Base-by-base conservation (phyloP, 2,113 vertebrate species). In the Phyllostomus discolor region DNA sequence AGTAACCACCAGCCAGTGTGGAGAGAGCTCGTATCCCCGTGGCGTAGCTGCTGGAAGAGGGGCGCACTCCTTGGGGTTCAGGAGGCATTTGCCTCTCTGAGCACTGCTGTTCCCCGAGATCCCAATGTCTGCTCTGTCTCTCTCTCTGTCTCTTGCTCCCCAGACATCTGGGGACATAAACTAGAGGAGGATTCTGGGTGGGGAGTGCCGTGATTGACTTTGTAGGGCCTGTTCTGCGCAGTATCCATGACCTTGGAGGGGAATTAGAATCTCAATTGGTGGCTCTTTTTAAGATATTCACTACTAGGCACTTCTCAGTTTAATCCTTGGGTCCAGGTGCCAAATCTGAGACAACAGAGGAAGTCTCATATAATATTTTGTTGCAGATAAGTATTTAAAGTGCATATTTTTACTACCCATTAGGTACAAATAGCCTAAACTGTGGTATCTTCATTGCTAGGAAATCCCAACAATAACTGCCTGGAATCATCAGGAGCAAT, bases 361-460 rank as follows among this genome's bases (percentile, higher is more conserved):
- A 84, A 95, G 31, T 20, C 41, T 8, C 48, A 76, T 31, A 35
- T 84, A 75, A 83, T 20, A 43, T 41, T 50, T n/a, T 50, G 52
- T 33, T 64, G 22, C 15, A 24, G 31, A 69, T 20, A 48, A 59
- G 41, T 59, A 46, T 48, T 95, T 92, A 81, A 48, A 79, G 87
- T 59, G 67, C 17, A 73, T n/a, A 28, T 5, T 79, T 93, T 94
- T 46, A 73, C 31, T 92, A 46, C 22, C 8, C 20, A 86, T 72
- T 89, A 93, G 54, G 70, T 38, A 66, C 35, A 95, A 82, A 92
- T 38, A 75, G 90, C 35, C 76, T 83, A 72, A 85, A 89, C 28
- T 80, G 92, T 87, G 31, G 62, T 87, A 57, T 93, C 83, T 91
- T 91, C 73, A 94, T 76, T 84, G 86, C 69, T 72, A 87, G 88